phyloP scores from a whole-genome alignment of 2,888 invertebrate genomes.

The Dione juno region DNA sequence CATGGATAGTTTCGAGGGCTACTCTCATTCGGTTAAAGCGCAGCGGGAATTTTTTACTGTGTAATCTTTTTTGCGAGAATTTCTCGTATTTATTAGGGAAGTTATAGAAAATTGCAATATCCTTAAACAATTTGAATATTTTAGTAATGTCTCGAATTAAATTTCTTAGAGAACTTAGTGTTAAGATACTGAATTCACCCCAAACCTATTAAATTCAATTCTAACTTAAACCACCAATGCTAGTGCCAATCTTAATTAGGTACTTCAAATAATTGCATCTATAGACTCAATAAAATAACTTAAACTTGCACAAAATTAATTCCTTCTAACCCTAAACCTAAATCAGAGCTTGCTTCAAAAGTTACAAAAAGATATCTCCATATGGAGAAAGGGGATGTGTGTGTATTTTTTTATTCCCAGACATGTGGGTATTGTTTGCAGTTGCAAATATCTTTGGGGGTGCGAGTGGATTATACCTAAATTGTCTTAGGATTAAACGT shows the following conservation, averaged over 20 bases:
- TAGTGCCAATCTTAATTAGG: too few relatives aligned
- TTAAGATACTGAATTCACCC: too few relatives aligned
- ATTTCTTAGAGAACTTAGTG: too few relatives aligned
- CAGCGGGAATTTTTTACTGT: slow-evolving; percentile 40
- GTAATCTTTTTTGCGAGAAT: background rate
- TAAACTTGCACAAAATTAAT: background rate
- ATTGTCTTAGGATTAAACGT: slow-evolving; percentile 37
- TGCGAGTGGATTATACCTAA: slow-evolving; percentile 34
- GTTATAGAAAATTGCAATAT: too few relatives aligned
- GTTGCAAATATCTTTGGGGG: slow-evolving; percentile 54
- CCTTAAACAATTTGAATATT: too few relatives aligned
- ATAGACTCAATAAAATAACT: background rate
- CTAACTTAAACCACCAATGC: too few relatives aligned
- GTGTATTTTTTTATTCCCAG: slow-evolving; percentile 50
- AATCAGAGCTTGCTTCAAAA: slow-evolving; percentile 47
- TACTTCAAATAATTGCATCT: too few relatives aligned
- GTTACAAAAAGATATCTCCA: slow-evolving; percentile 44
- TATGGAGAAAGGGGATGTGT: slow-evolving; percentile 52
- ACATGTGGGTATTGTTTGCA: slow-evolving; percentile 64
- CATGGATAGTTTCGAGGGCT: slow-evolving; percentile 50
- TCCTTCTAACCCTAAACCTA: background rate
- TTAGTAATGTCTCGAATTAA: too few relatives aligned
- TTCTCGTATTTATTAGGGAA: background rate
- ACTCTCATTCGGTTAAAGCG: slow-evolving; percentile 46
- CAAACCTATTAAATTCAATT: too few relatives aligned